Evolutionary conservation across 2,888 invertebrate species (phyloP), one percentile per base, ranked within the genome.

Genomic region (Proisotoma minuta): DNA sequence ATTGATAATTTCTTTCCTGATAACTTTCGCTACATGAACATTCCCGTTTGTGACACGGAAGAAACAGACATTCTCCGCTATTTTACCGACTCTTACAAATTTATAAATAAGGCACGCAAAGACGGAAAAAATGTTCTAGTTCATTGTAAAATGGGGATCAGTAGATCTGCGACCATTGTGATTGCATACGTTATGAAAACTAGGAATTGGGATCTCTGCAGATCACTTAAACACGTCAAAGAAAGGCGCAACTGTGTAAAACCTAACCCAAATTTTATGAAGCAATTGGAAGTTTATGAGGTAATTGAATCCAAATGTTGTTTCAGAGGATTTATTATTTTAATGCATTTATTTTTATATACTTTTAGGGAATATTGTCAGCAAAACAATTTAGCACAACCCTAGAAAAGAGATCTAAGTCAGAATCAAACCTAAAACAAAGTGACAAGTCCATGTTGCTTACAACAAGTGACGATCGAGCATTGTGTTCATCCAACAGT

Each of bases 1-100:
- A 98, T 99, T 73, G 98, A 99, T 81, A 99, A 99, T 81, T 99
- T 99, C 79, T 99, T 96, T 78, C 97, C 97, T 48, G 96, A 95
- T 58, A 89, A 89, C 82, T 96, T 97, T 79, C 88, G 93, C 77
- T 98, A 98, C 78, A 84, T 91, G 77, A 99, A 99, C 81, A 87
- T 99, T 70, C 87, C 96, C 74, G 96, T 98, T 57, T 94, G 93
- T 78, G 99, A 99, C 78, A 93, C 93, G 77, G 97, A 97, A 79
- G 91, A 91, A 80, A 94, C 97, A 68, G 92, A 98, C 80, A 84
- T 99, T 75, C 82, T 99, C 66, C 92, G 92, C 78, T 89, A 98
- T 79, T 98, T 98, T 96, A 96, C 98, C 78, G 88, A 93, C 77
- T 98, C 98, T 54, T 96, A 88, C 81, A 92, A 91, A 78, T 99